These are phyloP conservation scores for Axis porcinus DNA, from an alignment of 2,113 vertebrate genomes.

Conservation along the genomic window DNA sequence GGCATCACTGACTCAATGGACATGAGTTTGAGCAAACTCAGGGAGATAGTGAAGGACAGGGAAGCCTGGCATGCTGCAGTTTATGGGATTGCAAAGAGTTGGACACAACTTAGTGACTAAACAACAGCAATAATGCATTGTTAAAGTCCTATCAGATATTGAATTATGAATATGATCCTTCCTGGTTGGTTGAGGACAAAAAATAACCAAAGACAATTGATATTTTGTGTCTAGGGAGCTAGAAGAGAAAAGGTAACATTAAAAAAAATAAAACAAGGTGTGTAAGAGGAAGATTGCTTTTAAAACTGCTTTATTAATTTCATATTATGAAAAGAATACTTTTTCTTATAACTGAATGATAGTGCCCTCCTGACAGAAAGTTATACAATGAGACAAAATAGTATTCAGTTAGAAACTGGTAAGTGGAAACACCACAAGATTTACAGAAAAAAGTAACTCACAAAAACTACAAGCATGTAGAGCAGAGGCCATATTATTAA, in stretches of 20 bases:
- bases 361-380: background rate
- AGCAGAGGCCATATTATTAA: background rate
- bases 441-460: constrained; percentile 24
- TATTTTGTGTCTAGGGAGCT: background rate
- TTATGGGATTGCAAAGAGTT: background rate
- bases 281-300: constrained; percentile 11
- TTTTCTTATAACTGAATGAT: background rate
- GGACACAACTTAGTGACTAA: background rate
- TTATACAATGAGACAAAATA: background rate
- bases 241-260: background rate
- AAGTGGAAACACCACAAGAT: constrained; percentile 32
- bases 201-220: background rate
- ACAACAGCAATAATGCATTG: background rate
- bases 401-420: background rate
- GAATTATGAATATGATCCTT: background rate
- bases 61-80: background rate
- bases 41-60: background rate
- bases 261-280: background rate
- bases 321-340: constrained; percentile 18
- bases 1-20: background rate
- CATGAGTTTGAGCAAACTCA: background rate
- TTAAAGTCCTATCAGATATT: background rate
- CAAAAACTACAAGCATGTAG: constrained; percentile 19
- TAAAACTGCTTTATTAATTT: constrained; percentile 55
- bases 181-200: background rate